Evolutionary conservation across 2,888 invertebrate species (phyloP).

Genomic region (Stegophylla sp.): DNA sequence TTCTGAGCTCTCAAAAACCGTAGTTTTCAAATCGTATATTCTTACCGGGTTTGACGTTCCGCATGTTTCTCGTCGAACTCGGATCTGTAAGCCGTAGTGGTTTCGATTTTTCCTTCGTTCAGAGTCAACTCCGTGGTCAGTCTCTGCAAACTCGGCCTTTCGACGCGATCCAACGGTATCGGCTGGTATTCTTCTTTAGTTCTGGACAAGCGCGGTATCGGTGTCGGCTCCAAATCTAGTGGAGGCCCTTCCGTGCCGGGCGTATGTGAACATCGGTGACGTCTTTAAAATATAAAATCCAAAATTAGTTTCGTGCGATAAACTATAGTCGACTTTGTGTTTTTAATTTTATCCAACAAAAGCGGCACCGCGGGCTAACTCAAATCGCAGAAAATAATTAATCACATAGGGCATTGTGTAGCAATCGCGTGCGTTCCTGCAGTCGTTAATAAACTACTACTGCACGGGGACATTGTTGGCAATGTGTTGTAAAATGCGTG

Average conservation of each 20-base stretch:
- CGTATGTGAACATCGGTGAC: conserved; percentile 83
- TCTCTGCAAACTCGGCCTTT: conserved; percentile 64
- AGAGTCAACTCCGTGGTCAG: conserved; percentile 63
- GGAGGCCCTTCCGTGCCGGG: conserved; percentile 64
- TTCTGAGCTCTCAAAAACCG: too few species aligned
- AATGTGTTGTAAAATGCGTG: neutral
- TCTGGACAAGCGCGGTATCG: conserved; percentile 62
- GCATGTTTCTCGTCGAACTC: conserved; percentile 74
- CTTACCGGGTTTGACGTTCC: conserved; percentile 69
- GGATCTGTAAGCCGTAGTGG: conserved; percentile 71
- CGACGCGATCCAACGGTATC: conserved; percentile 63
- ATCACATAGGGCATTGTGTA: neutral
- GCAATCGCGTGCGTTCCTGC: neutral
- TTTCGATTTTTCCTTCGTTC: conserved; percentile 65
- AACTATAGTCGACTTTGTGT: too few species aligned
- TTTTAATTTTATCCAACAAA: neutral
- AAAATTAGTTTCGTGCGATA: neutral
- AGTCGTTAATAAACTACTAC: too few species aligned
- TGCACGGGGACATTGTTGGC: neutral
- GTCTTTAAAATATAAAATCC: conserved; percentile 69
- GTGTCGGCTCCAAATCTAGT: conserved; percentile 62
- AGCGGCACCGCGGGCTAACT: neutral
- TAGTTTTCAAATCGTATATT: neutral
- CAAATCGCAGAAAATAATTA: too few species aligned
- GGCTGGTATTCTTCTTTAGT: conserved; percentile 63